These are phyloP conservation scores for Scaptomyza pallida DNA, from an alignment of 1,140 invertebrate genomes.

Conservation along the genomic window DNA sequence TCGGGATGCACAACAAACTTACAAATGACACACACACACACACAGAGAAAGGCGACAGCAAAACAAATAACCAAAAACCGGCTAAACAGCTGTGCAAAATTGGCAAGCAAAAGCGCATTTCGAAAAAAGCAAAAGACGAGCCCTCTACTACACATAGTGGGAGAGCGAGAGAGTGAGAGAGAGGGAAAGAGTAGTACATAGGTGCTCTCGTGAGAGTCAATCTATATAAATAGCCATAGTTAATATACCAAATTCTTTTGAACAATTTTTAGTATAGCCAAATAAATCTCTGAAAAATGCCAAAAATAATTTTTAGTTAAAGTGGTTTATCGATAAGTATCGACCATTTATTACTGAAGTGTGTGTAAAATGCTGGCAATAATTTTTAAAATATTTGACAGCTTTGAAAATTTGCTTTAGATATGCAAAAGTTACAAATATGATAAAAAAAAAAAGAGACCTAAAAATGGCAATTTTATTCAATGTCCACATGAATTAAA, in stretches of 20 bases:
- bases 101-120: constrained; percentile 32
- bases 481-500: too few relatives aligned
- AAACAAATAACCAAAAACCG: constrained; percentile 36
- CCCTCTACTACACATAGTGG: constrained; percentile 12
- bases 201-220: constrained; percentile 1
- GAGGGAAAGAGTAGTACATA: constrained; percentile 9
- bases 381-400: too few relatives aligned
- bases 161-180: background rate
- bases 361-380: too few relatives aligned
- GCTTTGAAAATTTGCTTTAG: too few relatives aligned
- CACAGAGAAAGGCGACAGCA: constrained; percentile 20
- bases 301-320: too few relatives aligned
- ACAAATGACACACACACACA: constrained; percentile 45
- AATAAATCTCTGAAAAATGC: too few relatives aligned
- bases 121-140: constrained; percentile 48
- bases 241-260: constrained; percentile 1
- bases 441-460: too few relatives aligned
- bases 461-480: too few relatives aligned
- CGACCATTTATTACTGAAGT: too few relatives aligned
- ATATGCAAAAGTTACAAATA: too few relatives aligned
- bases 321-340: too few relatives aligned
- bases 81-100: constrained; percentile 59
- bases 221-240: background rate
- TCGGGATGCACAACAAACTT: constrained; percentile 17
- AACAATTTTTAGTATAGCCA: too few relatives aligned